A percentile compares a stretch with the other conserved stretches of the same genome.
Conservation (phyloP, 30 jellyfish, hydroid and myxozoan species). For the Cassiopea andromeda region DNA sequence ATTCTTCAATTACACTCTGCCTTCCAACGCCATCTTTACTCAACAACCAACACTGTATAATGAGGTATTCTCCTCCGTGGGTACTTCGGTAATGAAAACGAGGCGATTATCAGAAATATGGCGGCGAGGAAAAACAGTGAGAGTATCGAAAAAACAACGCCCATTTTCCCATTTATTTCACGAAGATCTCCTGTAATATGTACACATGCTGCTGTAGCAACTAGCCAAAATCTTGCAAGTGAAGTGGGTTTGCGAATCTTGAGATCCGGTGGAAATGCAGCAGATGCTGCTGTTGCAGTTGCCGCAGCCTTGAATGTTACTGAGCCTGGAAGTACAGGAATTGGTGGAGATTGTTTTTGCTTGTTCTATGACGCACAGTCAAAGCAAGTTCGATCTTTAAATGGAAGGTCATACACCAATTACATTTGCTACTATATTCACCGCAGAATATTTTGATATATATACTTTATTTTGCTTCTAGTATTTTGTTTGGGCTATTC, state of each 20-base stretch:
- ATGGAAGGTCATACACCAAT: slow-evolving; percentile 76
- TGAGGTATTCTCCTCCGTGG: neutral
- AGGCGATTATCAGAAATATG: slow-evolving; percentile 26
- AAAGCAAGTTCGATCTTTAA: slow-evolving; percentile 69
- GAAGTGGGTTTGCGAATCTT: slow-evolving; percentile 79
- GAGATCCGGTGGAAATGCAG: slow-evolving; percentile 91
- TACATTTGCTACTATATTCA: neutral
- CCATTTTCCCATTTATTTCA: slow-evolving; percentile 31
- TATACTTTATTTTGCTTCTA: too few relatives aligned
- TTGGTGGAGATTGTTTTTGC: slow-evolving; percentile 94
- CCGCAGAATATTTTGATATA: neutral
- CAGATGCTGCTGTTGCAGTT: slow-evolving; percentile 97
- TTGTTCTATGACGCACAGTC: slow-evolving; percentile 80
- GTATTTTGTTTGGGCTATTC: too few relatives aligned
- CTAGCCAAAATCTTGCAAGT: slow-evolving; percentile 87
- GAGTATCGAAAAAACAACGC: neutral
- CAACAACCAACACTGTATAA: neutral
- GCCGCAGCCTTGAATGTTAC: slow-evolving; percentile 89
- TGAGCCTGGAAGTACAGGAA: slow-evolving; percentile 95
- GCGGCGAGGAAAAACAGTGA: slow-evolving; percentile 58
- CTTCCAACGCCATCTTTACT: slow-evolving; percentile 1
- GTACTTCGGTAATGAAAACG: slow-evolving; percentile 2
- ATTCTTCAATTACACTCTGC: neutral
- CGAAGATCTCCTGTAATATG: slow-evolving; percentile 87
- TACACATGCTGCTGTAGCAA: slow-evolving; percentile 90